Conservation (phyloP, 2,888 invertebrate genomes). For the Brachyopa scutellaris region DNA sequence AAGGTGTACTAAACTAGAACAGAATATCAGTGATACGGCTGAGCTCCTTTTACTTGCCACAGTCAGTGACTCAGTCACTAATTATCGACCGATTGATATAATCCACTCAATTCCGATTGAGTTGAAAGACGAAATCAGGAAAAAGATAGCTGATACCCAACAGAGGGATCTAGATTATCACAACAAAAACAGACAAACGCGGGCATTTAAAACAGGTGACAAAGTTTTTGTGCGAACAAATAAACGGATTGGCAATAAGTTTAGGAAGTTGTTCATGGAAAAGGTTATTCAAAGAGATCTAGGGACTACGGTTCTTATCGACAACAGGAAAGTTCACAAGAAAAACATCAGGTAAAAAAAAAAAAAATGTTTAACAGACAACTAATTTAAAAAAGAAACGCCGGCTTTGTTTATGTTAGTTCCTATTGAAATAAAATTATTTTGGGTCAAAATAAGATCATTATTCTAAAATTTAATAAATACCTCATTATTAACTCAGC, state of each 20-base stretch:
- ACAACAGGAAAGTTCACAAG: too few species aligned
- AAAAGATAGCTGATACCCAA: background rate
- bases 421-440: too few species aligned
- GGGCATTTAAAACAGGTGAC: slow-evolving; percentile 10
- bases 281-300: slow-evolving; percentile 11
- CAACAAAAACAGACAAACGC: background rate
- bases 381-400: too few species aligned
- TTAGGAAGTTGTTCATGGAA: slow-evolving; percentile 9
- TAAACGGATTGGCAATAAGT: slow-evolving; percentile 25
- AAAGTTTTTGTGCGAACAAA: slow-evolving; percentile 30
- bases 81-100: slow-evolving; percentile 12
- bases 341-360: too few species aligned
- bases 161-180: background rate
- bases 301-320: too few species aligned
- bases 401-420: too few species aligned
- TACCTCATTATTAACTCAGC: too few species aligned
- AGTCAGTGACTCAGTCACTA: slow-evolving; percentile 36
- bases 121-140: background rate
- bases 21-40: slow-evolving; percentile 14
- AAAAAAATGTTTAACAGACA: too few species aligned
- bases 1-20: slow-evolving; percentile 26
- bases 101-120: background rate
- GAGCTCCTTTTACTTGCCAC: too few species aligned
- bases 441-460: too few species aligned
- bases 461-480: too few species aligned